Base-by-base conservation (phyloP, 2,888 invertebrate genomes). In the Catonia carolina region DNA sequence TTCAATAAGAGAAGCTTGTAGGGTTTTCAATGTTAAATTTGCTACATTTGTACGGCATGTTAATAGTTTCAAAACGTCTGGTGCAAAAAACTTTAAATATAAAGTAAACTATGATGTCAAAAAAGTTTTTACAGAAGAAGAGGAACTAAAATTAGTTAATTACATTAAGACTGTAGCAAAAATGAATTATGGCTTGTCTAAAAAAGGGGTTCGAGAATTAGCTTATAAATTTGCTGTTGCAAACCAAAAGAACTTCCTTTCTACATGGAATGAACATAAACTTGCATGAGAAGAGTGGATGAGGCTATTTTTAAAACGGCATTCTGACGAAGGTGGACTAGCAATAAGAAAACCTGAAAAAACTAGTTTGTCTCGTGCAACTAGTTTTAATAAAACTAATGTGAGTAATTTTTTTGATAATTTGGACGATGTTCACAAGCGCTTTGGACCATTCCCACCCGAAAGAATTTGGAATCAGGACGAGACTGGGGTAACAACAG, bases 401-500 rank as follows among this genome's bases (percentile, higher is more conserved):
- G 47, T 54, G 20, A 15, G 22, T 17, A 4, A 14, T 4, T 57
- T 56, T 53, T 61, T 48, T 33, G 33, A 53, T 12, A 59, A 61
- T 36, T 18, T 59, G 10, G 51, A 51, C 57, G 53, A 53, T 27
- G 59, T 63, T 6, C 55, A 60, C n/a, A 53, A 55, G 23, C 56
- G 63, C 3, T 51, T 27, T 45, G 31, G 33, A 2, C 35, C 42
- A 17, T 58, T 60, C 20, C 23, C 41, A 2, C 50, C 53, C 15
- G 42, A 50, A 8, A 39, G 56, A n/a, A 69, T 73, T 47, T 72
- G 68, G 56, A 72, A 72, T 61, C 56, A 70, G 23, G 72, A 73
- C 63, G 72, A 75, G 64, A 69, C 71, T 20, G 70, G 68, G 0
- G 58, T 73, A 4, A 68, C 71, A 18, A 74, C 72, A 2, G 73